A percentile compares a stretch with the other conserved stretches of the same genome.
These are phyloP conservation scores for Sebastes trivittatus DNA, from an alignment of 2,797 vertebrate genomes.

Conservation along the genomic window DNA sequence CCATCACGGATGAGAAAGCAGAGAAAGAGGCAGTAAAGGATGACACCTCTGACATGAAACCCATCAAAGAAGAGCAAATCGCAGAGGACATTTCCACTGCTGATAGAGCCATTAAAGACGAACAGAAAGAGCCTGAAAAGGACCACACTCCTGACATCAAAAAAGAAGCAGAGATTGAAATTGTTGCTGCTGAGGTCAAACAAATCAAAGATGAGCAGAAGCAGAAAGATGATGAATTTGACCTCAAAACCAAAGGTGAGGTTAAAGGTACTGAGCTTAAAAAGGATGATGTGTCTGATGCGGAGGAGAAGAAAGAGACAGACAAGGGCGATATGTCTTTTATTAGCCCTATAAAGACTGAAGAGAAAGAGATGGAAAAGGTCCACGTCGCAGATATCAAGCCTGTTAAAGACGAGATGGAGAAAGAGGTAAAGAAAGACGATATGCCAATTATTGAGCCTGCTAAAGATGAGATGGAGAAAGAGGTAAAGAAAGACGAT, in stretches of 20 bases:
- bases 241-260: slow-evolving; percentile 62
- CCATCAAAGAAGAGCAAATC: slow-evolving; percentile 43
- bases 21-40: slow-evolving; percentile 40
- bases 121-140: slow-evolving; percentile 35
- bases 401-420: slow-evolving; percentile 33
- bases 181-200: slow-evolving; percentile 12
- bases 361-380: slow-evolving; percentile 41
- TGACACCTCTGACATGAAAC: slow-evolving; percentile 67
- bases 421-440: background rate
- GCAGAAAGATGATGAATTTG: slow-evolving; percentile 60
- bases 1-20: slow-evolving; percentile 27
- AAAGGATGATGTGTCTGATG: slow-evolving; percentile 22
- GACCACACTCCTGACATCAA: slow-evolving; percentile 9
- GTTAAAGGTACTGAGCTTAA: slow-evolving; percentile 18
- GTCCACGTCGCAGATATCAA: slow-evolving; percentile 63
- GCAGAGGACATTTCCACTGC: slow-evolving; percentile 16
- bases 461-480: slow-evolving; percentile 27
- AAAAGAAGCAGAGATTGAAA: slow-evolving; percentile 31
- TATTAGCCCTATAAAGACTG: slow-evolving; percentile 10
- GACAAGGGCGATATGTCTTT: slow-evolving; percentile 36
- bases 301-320: slow-evolving; percentile 54
- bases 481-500: background rate
- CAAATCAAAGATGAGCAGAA: slow-evolving; percentile 39
- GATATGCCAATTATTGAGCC: background rate
- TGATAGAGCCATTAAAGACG: slow-evolving; percentile 32